Base-by-base conservation (phyloP, 2,797 vertebrate genomes). In the Epinephelus coioides region DNA sequence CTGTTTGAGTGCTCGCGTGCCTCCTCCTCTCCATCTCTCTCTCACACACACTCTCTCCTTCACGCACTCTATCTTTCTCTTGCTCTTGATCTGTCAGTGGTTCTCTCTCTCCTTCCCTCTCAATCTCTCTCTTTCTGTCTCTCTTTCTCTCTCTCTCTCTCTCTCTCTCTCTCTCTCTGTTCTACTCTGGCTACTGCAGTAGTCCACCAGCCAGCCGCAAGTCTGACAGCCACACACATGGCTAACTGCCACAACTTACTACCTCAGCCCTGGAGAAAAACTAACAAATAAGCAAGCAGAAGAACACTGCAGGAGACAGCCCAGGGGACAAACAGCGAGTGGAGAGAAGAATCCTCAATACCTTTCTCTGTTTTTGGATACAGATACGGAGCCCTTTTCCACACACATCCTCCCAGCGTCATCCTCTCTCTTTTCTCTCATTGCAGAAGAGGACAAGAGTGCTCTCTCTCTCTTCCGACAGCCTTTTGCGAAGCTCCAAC, bases 161-260 rank as follows among this genome's bases (percentile, higher is more conserved):
- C 21, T 21, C 27, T 30, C 27, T 75, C 86, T 88, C 80, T 74
- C 84, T 80, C 78, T 89, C 80, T 88, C 78, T 82, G 72, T 87
- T 92, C 82, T 79, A 90, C 83, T 88, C 89, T 60, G 93, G 89
- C 90, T 91, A 92, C 92, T 92, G 95, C 95, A 94, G 96, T 94
- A 95, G 95, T 95, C 92, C 91, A 88, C 89, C 93, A 94, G 93
- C 94, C 90, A 95, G 93, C 92, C 88, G 88, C 92, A 92, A 93
- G 89, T 93, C 90, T 96, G 94, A 95, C 92, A 93, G 94, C 91
- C 92, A 95, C 88, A 91, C 90, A 90, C 91, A 92, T 91, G 95
- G 93, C 94, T 89, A 94, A 94, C 93, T 93, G 94, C 94, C 93
- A 94, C 94, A 96, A 96, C 95, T 97, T 95, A 94, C 95, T 95